Conservation (phyloP, 2,888 invertebrate species). For the Agrochola macilenta region DNA sequence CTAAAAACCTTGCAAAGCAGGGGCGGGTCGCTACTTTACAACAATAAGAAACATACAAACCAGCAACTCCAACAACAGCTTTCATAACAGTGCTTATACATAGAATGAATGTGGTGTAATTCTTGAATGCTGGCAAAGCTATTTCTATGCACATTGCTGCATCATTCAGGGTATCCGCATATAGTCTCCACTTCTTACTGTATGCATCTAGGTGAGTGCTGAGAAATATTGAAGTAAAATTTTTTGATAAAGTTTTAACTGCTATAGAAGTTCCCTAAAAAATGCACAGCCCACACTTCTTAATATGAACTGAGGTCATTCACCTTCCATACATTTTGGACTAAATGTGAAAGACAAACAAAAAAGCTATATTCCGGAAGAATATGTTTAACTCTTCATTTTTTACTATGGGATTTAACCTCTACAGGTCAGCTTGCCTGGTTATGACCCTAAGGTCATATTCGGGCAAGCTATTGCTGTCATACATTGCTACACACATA, state of each 20-base stretch:
- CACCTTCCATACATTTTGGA: neutral
- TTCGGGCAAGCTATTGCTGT: too few relatives aligned
- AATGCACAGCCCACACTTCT: neutral
- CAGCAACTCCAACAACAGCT: conserved; percentile 97
- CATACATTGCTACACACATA: too few relatives aligned
- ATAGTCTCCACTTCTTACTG: conserved; percentile 98
- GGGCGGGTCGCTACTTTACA: neutral
- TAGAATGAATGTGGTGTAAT: conserved; percentile 91
- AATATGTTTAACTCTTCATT: neutral
- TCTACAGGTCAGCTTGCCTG: too few relatives aligned
- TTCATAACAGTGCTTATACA: conserved; percentile 94
- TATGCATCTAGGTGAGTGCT: conserved; percentile 95
- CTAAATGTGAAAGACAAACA: neutral
- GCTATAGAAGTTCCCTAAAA: neutral
- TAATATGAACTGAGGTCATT: neutral
- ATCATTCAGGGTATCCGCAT: conserved; percentile 98
- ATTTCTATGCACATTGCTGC: conserved; percentile 97
- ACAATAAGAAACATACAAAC: conserved; percentile 75
- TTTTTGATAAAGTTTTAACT: too few relatives aligned
- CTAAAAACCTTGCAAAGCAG: neutral
- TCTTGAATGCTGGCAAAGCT: conserved; percentile 93
- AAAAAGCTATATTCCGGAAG: neutral
- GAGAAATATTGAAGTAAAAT: conserved; percentile 57
- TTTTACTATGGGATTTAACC: too few relatives aligned
- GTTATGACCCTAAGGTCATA: too few relatives aligned